Conservation (phyloP, 2,797 vertebrate genomes). For the Salmo trutta region DNA sequence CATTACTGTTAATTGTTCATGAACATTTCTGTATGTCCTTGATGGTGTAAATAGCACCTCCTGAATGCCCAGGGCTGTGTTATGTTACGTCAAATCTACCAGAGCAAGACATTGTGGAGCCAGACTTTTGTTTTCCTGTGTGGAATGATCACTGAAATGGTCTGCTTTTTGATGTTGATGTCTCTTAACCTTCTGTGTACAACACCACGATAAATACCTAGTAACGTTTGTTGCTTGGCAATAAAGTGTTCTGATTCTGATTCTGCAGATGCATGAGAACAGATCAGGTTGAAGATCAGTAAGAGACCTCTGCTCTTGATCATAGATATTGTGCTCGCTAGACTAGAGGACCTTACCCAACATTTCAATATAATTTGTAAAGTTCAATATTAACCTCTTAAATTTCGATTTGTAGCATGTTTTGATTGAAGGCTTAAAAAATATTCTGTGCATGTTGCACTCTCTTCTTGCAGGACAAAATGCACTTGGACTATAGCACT, state of each 20-base stretch:
- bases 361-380: neutral
- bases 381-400: neutral
- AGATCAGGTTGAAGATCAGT: neutral
- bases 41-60: conserved; percentile 16
- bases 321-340: neutral
- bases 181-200: too few relatives aligned
- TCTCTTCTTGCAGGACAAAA: neutral
- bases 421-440: neutral
- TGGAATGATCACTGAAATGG: neutral
- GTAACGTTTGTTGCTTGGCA: neutral
- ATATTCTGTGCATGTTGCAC: neutral
- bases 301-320: neutral
- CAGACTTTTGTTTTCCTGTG: neutral
- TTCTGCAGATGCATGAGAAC: neutral
- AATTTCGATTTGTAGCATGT: neutral
- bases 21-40: conserved; percentile 9
- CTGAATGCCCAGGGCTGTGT: neutral
- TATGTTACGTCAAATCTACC: neutral
- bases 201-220: too few relatives aligned
- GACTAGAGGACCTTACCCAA: neutral
- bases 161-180: neutral
- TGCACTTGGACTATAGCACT: neutral
- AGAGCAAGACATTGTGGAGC: neutral
- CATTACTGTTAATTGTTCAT: conserved; percentile 8
- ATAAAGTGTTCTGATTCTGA: neutral